Percentiles rank a stretch among this genome's conserved stretches.
phyloP scores from a whole-genome alignment of 2,113 vertebrate genomes.

The Microtus richardsoni region DNA sequence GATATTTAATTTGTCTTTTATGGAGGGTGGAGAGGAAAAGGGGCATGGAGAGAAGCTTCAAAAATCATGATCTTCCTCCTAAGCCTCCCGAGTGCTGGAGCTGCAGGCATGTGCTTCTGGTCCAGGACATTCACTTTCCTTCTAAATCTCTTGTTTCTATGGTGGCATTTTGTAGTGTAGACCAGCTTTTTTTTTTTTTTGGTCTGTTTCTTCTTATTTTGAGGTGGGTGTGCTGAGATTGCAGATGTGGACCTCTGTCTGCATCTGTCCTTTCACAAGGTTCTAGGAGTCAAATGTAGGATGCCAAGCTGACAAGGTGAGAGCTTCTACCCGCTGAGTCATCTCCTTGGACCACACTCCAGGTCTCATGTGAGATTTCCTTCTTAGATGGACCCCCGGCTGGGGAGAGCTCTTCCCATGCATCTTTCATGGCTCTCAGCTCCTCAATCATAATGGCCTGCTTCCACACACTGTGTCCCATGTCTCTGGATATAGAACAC shows the following conservation, averaged over 20 bases:
- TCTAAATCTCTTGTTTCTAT: neutral
- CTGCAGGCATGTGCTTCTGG: neutral
- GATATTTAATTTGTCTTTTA: neutral
- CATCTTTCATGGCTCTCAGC: neutral
- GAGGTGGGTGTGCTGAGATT: neutral
- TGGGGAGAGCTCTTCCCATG: neutral
- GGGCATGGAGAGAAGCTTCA: neutral
- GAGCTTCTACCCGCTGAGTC: neutral
- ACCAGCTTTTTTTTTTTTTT: neutral
- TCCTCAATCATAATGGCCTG: neutral
- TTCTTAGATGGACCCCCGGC: neutral
- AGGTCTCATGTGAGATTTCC: neutral
- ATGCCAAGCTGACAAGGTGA: no score
- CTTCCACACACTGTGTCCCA: neutral
- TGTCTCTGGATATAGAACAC: rapidly evolving
- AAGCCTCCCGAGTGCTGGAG: neutral
- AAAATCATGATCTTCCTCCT: neutral
- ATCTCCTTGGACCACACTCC: neutral
- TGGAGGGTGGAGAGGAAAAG: neutral
- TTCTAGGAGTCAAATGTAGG: neutral
- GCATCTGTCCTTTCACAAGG: neutral
- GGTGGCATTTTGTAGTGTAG: neutral
- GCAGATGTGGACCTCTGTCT: neutral
- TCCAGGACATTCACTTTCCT: rapidly evolving
- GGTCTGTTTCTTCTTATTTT: neutral